Evolutionary conservation across 2,888 invertebrate genomes (phyloP).

Genomic region (Tuta absoluta): DNA sequence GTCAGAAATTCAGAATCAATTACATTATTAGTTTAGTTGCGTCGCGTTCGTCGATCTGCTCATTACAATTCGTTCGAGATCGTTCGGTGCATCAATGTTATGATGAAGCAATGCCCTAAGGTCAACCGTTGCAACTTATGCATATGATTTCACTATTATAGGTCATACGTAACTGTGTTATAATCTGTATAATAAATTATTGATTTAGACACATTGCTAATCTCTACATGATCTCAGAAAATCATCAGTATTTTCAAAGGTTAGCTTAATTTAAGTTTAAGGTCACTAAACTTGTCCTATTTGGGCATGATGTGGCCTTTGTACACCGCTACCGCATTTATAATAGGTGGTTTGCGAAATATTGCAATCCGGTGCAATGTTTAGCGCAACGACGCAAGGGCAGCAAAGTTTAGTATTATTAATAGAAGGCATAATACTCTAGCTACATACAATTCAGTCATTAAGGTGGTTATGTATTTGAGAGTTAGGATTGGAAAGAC

Average conservation of each 20-base stretch:
- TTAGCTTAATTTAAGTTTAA: not conserved
- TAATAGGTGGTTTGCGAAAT: conserved; percentile 5
- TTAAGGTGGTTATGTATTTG: too few species aligned
- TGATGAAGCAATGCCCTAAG: not conserved
- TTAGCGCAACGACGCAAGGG: not conserved
- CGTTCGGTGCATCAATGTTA: conserved; percentile 8
- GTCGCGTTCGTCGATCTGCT: not conserved
- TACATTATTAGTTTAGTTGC: not conserved
- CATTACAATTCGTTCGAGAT: not conserved
- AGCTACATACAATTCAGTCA: too few species aligned
- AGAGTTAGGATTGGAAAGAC: too few species aligned
- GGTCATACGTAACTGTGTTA: too few species aligned
- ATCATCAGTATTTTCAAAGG: not conserved
- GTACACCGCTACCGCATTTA: conserved; percentile 8
- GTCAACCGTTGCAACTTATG: not conserved
- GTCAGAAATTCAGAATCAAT: not conserved
- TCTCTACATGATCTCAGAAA: not conserved
- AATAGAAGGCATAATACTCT: too few species aligned
- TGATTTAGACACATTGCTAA: too few species aligned
- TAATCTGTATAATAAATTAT: too few species aligned
- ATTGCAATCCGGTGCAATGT: conserved; percentile 10
- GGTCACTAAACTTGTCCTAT: conserved; percentile 14
- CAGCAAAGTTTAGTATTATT: too few species aligned
- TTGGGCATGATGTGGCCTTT: conserved; percentile 7
- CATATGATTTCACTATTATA: not conserved